phyloP scores from a whole-genome alignment of 2,888 invertebrate genomes.

The Nebria salina region DNA sequence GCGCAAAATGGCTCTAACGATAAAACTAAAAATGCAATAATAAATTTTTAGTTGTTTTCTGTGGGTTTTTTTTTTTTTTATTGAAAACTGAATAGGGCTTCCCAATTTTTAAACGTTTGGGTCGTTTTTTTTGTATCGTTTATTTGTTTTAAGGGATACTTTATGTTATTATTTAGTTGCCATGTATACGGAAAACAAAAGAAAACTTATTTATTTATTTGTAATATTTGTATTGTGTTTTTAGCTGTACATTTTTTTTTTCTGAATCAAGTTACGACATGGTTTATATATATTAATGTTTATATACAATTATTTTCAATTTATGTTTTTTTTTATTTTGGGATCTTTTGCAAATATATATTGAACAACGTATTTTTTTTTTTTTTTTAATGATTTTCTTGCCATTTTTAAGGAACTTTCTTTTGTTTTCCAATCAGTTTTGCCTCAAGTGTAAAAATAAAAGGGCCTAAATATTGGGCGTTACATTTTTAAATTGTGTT shows the following conservation, averaged over 20 bases:
- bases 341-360: too few relatives aligned
- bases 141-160: background rate
- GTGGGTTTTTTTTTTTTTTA: background rate
- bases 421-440: background rate
- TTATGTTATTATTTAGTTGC: slow-evolving; percentile 29
- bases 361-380: too few relatives aligned
- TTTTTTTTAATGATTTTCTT: background rate
- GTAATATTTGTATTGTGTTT: background rate
- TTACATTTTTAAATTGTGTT: slow-evolving; percentile 1
- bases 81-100: background rate
- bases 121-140: background rate
- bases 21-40: background rate
- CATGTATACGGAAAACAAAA: slow-evolving; percentile 37
- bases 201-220: slow-evolving; percentile 27
- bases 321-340: background rate
- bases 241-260: background rate
- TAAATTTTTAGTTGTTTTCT: background rate
- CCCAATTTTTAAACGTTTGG: background rate
- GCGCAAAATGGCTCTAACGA: background rate
- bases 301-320: background rate
- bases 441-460: background rate
- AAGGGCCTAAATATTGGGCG: background rate
- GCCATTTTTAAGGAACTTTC: background rate
- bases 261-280: too few relatives aligned
- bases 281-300: too few relatives aligned